Evolutionary conservation across 1,140 invertebrate species (phyloP).

Genomic region (Mylabris phalerata): DNA sequence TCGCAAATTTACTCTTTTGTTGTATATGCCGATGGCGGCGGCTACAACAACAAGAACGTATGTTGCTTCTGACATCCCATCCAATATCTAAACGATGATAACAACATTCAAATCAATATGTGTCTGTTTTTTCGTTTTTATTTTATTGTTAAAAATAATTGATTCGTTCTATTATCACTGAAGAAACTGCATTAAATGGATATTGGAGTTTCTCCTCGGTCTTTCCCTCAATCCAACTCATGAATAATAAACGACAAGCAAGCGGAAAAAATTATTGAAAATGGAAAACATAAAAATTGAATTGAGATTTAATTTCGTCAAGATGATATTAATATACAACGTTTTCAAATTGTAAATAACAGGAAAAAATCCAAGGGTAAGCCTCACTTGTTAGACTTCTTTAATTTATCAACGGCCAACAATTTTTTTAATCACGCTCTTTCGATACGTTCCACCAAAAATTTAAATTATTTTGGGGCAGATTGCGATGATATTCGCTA

Average conservation of each 20-base stretch:
- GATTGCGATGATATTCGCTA: too few relatives aligned
- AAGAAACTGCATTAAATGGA: not conserved
- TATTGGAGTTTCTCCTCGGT: not conserved
- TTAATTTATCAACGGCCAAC: too few relatives aligned
- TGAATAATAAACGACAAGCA: not conserved
- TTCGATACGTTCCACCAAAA: too few relatives aligned
- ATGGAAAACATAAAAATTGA: too few relatives aligned
- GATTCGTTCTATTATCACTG: not conserved
- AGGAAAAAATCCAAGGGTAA: too few relatives aligned
- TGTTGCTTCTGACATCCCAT: conserved; percentile 23
- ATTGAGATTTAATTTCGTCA: too few relatives aligned
- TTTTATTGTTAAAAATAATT: conserved; percentile 18
- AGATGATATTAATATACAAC: too few relatives aligned
- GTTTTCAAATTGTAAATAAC: too few relatives aligned
- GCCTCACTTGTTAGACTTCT: too few relatives aligned
- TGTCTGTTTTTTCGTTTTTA: conserved; percentile 16
- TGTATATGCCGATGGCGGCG: conserved; percentile 7
- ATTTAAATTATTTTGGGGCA: too few relatives aligned
- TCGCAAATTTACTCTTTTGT: conserved; percentile 13
- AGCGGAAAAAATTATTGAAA: not conserved
- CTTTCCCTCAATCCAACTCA: not conserved
- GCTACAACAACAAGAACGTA: not conserved
- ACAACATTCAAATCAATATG: conserved; percentile 16
- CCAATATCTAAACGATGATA: conserved; percentile 5
- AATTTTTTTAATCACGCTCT: too few relatives aligned